Evolutionary conservation across 2,888 invertebrate genomes (phyloP), one percentile per base, ranked within the genome.

Genomic region (Lochmaea capreae): DNA sequence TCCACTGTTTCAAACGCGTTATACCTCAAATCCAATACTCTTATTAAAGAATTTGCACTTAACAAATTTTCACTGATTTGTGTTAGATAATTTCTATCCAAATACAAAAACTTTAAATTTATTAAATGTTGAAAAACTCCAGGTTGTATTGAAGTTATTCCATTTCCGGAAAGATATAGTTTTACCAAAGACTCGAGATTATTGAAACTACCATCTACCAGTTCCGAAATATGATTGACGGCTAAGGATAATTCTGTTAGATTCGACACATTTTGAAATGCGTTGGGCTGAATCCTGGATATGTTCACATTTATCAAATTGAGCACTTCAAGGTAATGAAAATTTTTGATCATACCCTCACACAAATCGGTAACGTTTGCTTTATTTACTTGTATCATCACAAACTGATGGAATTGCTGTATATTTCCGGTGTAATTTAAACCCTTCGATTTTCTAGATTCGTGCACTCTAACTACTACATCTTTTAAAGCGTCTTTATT

Each of bases 331-430:
- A 84, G 65, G 33, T 66, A 42, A 4, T 75, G 76, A 72, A 84
- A 83, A 63, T 81, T 79, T 68, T 81, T 82, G 1, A 84, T 77
- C 78, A 83, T 83, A 52, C 81, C 82, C 65, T 81, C 80, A 71
- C 84, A 84, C 42, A 84, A 74, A 16, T 79, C 78, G 2, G 79
- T 79, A 4, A 81, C 80, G 66, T 83, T 83, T 1, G 81, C 82
- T 66, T 74, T 73, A 5, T 74, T 77, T 14, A 84, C 78, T 67
- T 84, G 79, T 43, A 84, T 80, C 9, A 65, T 67, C 42, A 62
- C 59, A 43, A 79, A 79, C 16, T 71, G 72, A 59, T 83, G 80
- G 62, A 82, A 61, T 5, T 68, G 11, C 65, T 82, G 76, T 54
- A 82, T 77, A 72, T 76, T 70, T 12, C 46, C 71, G 16, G 71